Percentiles rank a stretch among this genome's conserved stretches.
These are phyloP conservation scores for Actinostola sp. DNA, from an alignment of 92 coral and sea anemone genomes.

Conservation along the genomic window DNA sequence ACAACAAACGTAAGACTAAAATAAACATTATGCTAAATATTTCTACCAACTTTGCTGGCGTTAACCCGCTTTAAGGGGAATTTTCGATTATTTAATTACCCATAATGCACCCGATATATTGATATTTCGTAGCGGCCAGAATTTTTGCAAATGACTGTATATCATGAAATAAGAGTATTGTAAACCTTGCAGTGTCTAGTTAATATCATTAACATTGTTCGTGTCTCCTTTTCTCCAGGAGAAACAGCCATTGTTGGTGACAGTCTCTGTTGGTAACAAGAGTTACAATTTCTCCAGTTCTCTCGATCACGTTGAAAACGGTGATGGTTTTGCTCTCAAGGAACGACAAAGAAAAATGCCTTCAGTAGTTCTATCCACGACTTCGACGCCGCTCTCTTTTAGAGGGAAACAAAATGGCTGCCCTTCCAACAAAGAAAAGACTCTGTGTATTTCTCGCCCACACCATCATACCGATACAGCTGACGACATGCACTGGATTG, in stretches of 20 bases:
- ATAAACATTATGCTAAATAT: no score
- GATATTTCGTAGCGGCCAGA: no score
- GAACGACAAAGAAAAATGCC: slow-evolving; percentile 13
- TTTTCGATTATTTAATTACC: no score
- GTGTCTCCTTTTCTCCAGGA: slow-evolving; percentile 48
- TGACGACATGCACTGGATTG: slow-evolving; percentile 79
- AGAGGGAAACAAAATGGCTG: slow-evolving; percentile 22
- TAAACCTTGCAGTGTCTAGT: no score
- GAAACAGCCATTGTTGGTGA: slow-evolving; percentile 65
- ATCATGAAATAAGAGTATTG: no score
- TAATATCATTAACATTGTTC: neutral
- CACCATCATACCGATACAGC: neutral
- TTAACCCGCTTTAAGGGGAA: no score
- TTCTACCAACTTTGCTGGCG: no score
- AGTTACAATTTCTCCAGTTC: slow-evolving; percentile 60
- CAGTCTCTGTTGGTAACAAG: slow-evolving; percentile 67
- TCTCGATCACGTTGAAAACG: slow-evolving; percentile 73
- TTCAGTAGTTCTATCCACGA: neutral
- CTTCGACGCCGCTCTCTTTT: slow-evolving; percentile 14
- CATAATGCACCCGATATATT: no score
- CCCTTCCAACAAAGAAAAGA: neutral
- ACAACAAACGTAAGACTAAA: no score
- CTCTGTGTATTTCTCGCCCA: neutral
- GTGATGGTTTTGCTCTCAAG: slow-evolving; percentile 39
- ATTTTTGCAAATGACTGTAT: no score